A percentile compares a stretch with the other conserved stretches of the same genome.
Evolutionary conservation across 2,113 vertebrate genomes (phyloP).

Genomic region (Otolemur garnettii): DNA sequence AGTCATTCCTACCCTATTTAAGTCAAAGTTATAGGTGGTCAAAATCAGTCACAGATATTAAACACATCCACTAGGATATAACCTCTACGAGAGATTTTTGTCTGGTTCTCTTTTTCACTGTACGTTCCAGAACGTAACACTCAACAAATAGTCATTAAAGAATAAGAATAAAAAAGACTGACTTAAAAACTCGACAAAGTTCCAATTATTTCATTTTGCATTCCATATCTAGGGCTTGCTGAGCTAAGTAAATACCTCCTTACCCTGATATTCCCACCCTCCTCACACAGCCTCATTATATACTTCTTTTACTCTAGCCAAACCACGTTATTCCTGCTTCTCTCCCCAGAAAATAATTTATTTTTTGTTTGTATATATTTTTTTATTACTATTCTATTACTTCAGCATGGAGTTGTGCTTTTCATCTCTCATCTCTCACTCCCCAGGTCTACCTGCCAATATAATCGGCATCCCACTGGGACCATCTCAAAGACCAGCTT

Average conservation of each 20-base stretch:
- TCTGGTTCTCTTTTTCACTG: not conserved
- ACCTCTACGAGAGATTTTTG: not conserved
- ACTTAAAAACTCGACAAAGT: not conserved
- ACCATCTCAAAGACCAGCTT: not conserved
- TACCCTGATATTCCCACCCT: not conserved
- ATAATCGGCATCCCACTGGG: not conserved
- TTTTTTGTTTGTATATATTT: not conserved
- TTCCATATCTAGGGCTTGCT: not conserved
- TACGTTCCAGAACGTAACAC: not conserved
- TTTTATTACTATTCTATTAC: not conserved
- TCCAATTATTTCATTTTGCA: slow-evolving; percentile 42
- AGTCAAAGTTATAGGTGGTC: not conserved
- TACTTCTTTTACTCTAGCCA: not conserved
- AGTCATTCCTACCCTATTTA: not conserved
- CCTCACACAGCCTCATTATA: not conserved
- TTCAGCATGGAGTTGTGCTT: not conserved
- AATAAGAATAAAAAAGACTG: not conserved
- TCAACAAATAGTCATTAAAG: not conserved
- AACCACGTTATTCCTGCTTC: not conserved
- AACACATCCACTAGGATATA: not conserved
- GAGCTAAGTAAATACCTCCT: not conserved
- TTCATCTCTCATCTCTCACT: not conserved
- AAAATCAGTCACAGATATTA: slow-evolving; percentile 21
- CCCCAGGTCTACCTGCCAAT: not conserved
- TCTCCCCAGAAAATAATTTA: not conserved